These are phyloP conservation scores for Ariopsis seemanni DNA, from an alignment of 2,113 vertebrate species.

Conservation along the genomic window DNA sequence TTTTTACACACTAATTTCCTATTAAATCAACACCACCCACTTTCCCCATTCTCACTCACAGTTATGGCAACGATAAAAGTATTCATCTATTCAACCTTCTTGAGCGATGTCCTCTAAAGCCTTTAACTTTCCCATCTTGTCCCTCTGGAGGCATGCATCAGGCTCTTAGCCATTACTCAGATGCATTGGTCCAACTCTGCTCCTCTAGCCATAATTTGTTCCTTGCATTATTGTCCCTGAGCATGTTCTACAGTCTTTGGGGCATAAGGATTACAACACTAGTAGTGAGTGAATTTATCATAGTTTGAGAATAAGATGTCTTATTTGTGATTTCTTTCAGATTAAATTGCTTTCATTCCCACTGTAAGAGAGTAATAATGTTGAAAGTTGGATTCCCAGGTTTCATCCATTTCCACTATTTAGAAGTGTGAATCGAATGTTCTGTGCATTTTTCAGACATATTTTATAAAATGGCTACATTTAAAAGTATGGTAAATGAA, in stretches of 20 bases:
- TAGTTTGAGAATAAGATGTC: conserved; percentile 23
- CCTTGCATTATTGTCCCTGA: conserved; percentile 44
- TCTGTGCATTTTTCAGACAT: neutral
- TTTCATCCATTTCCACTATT: neutral
- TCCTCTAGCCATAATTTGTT: conserved; percentile 43
- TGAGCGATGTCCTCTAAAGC: conserved; percentile 41
- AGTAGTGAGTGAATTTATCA: conserved; percentile 34
- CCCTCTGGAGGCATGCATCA: conserved; percentile 42
- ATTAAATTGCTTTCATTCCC: conserved; percentile 28
- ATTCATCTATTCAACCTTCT: conserved; percentile 34
- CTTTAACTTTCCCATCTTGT: conserved; percentile 31
- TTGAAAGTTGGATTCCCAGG: conserved; percentile 7
- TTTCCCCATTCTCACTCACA: conserved; percentile 38
- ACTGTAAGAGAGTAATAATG: conserved; percentile 27
- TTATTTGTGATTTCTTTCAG: conserved; percentile 21
- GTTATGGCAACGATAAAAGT: conserved; percentile 47
- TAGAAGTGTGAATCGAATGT: neutral
- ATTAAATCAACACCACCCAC: conserved; percentile 56
- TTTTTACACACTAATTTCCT: conserved; percentile 48
- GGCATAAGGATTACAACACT: conserved; percentile 16
- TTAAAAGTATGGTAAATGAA: neutral
- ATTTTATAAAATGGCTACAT: neutral
- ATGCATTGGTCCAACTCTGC: conserved; percentile 44
- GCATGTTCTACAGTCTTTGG: conserved; percentile 32
- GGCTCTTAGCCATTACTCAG: conserved; percentile 37